These are phyloP conservation scores for Hypsopygia costalis DNA, from an alignment of 2,888 invertebrate genomes.

Conservation along the genomic window DNA sequence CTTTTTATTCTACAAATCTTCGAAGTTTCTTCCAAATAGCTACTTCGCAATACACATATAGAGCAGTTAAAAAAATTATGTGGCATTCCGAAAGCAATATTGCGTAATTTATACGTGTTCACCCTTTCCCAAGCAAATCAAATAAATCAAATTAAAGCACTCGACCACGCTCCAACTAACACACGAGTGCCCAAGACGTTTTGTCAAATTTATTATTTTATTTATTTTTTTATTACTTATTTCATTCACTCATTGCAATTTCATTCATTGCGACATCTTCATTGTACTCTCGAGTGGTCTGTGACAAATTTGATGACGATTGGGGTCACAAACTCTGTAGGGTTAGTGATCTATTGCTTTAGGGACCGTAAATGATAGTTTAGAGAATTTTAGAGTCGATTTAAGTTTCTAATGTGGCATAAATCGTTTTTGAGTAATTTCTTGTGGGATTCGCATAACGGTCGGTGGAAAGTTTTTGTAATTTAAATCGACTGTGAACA, in stretches of 20 bases:
- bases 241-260: no score
- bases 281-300: conserved; percentile 73
- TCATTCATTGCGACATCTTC: conserved; percentile 60
- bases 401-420: conserved; percentile 64
- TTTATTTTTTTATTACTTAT: conserved; percentile 74
- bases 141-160: conserved; percentile 79
- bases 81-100: conserved; percentile 39
- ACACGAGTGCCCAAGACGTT: conserved; percentile 78
- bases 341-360: conserved; percentile 66
- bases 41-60: conserved; percentile 22
- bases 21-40: conserved; percentile 32
- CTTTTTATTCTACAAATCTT: conserved; percentile 18
- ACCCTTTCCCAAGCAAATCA: conserved; percentile 68
- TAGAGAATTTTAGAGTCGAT: conserved; percentile 71
- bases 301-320: conserved; percentile 79
- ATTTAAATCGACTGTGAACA: conserved; percentile 53
- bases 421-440: conserved; percentile 59
- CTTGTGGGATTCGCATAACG: conserved; percentile 52
- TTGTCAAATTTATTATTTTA: conserved; percentile 80
- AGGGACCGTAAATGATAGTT: conserved; percentile 67
- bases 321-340: conserved; percentile 62
- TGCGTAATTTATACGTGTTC: conserved; percentile 61
- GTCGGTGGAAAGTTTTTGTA: conserved; percentile 39
- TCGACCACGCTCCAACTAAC: conserved; percentile 64
- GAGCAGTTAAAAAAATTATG: conserved; percentile 30